A percentile compares a stretch with the other conserved stretches of the same genome.
Conservation (phyloP, 2,113 vertebrate genomes). For the Apeltes quadracus region DNA sequence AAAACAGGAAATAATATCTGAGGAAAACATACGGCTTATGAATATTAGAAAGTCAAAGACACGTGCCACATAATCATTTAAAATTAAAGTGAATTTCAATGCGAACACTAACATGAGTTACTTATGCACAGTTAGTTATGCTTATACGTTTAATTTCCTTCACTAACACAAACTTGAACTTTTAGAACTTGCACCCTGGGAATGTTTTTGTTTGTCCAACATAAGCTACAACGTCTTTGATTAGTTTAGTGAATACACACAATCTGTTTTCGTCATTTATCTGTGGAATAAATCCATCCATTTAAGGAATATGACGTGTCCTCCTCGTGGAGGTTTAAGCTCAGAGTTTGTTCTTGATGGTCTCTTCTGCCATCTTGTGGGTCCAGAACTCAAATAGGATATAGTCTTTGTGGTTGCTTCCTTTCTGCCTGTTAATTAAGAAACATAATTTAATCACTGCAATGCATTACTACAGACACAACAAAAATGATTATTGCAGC, state of each 20-base stretch:
- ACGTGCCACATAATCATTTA: not conserved
- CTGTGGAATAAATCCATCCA: not conserved
- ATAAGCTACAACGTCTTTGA: not conserved
- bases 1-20: conserved; percentile 75
- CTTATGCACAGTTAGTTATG: not conserved
- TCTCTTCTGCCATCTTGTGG: conserved; percentile 65
- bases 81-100: not conserved
- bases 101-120: not conserved
- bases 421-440: not conserved
- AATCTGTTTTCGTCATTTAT: conserved; percentile 8
- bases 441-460: not conserved
- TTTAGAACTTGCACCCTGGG: not conserved
- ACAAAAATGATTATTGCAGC: not conserved
- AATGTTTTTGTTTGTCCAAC: not conserved
- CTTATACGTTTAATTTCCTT: not conserved
- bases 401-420: not conserved
- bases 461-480: too few species aligned
- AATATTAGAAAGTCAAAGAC: conserved; percentile 37
- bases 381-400: not conserved
- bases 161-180: not conserved
- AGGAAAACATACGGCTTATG: conserved; percentile 41
- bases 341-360: not conserved
- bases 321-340: not conserved
- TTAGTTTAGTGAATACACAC: not conserved
- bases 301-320: not conserved